Evolutionary conservation across 2,888 invertebrate genomes (phyloP), one percentile per base, ranked within the genome.

Genomic region (Arctia plantaginis): DNA sequence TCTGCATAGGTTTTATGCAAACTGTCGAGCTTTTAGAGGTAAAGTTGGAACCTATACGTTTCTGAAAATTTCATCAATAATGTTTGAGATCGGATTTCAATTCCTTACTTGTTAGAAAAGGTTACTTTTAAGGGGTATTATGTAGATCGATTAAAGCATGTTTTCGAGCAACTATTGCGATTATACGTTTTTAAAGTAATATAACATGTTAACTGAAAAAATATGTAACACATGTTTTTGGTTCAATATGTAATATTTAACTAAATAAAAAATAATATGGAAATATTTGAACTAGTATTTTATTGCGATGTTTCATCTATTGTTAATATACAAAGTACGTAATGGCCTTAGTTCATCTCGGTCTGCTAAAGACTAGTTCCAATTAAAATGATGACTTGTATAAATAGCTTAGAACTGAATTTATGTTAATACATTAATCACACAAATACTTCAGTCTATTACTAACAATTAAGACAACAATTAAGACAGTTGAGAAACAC

Each of bases 381-480:
- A 70, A 69, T 69, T 69, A 59, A 70, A 30, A 55, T 41, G 35
- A 70, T 62, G 62, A 62, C 70, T 62, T 41, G 18, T 55, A 65
- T 51, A 51, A 71, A 65, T 62, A 66, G 30, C 62, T 64, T 47
- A 13, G 23, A 47, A 68, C 30, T 47, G 47, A 68, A 68, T 68
- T 62, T 62, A 70, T 69, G 15, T 69, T 41, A 69, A 69, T n/a
- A 59, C n/a, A 69, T 35, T 41, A 44, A 44, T 70, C 3, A 44
- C 41, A 70, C 35, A 44, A 59, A 62, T 70, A 64, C 64, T 44
- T 44, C 39, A 30, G 35, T 33, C 44, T 70, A 44, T 62, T 39
- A 64, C 20, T 68, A n/a, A 68, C 51, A 51, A 68, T 68, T 68
- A 68, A 33, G 35, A 51, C 51, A n/a, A 68, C 51, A 51, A 68